Evolutionary conservation across 2,113 vertebrate genomes (phyloP), one percentile per base, ranked within the genome.

Genomic region (Nesogale talazaci): DNA sequence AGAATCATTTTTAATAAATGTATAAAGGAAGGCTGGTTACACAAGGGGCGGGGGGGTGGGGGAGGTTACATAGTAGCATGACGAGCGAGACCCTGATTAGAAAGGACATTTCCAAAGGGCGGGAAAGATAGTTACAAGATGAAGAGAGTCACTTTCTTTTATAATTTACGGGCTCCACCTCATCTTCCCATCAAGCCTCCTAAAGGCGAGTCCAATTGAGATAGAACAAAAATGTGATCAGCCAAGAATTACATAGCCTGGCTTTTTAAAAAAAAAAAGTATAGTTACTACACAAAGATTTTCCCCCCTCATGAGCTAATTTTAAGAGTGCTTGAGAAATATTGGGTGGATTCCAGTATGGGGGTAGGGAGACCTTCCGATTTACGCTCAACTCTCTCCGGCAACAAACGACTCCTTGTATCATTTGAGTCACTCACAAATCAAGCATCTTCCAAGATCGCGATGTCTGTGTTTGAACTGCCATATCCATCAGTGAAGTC

Each of bases 1-100:
- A 94, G 94, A 81, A 69, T 76, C 29, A 95, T 27, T 94, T 92
- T 85, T 93, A 88, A 93, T 89, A 91, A 88, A 85, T 74, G 75
- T 70, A 82, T 93, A 94, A 75, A 85, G 86, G 81, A 65, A 85
- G 76, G 90, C 17, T 29, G 85, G 77, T 79, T 93, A 91, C 82
- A 86, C 17, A 69, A 76, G 79, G 89, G 63, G 59, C 12, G 59
- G 59, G 59, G 82, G 89, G 70, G 70, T 17, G 29, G 81, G 87
- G 75, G 70, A 22, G 31, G 38, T 82, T 83, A 94, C 6, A 93
- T 72, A 92, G 8, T 59, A 77, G 88, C 20, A 23, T 67, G 70
- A 78, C 74, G 42, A 23, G 75, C 11, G 34, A 90, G 70, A 91
- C 52, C 11, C 87, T 67, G 80, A 92, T 95, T 78, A 36, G 74